Base-by-base conservation (phyloP, 2,797 vertebrate genomes). In the Rhabdophis nuchalis region DNA sequence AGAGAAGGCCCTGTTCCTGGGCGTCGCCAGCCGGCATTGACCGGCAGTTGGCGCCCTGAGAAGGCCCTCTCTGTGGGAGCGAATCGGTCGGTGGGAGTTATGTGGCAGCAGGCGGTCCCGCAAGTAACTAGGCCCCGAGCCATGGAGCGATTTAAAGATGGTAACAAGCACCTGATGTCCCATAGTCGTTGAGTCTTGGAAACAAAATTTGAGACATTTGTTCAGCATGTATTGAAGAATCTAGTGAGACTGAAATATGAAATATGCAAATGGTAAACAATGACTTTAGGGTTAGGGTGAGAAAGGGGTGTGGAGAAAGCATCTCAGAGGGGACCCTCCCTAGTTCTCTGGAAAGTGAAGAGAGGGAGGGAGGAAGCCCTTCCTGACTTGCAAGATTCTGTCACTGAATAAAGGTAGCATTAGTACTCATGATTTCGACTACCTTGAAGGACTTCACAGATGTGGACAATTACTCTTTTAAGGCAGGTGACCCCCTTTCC, bases 231-330 rank as follows among this genome's bases (percentile, higher is more conserved):
- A 94, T 92, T 95, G 95, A 87, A 94, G 95, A 96, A 95, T 94
- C 95, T 92, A 86, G 53, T 82, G 20, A 91, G 94, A 94, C 2
- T 94, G 95, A 95, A 97, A 96, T 87, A 89, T 85, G 93, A 90
- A 50, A 94, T 94, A 90, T 94, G 82, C 96, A 96, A 93, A 96
- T 94, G 93, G 92, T 91, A 96, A 95, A 95, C 96, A 93, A 91
- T 77, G 50, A 93, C 91, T 93, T 93, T 20, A 7, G 92, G 93
- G 46, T 50, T 50, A 50, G 46, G 46, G 46, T 50, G 16, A 72
- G 32, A 36, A 72, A 72, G 36, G 8, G 68, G 16, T n/a, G 7
- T 36, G n/a, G 68, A 72, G 64, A 72, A 72, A 72, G 16, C 68
- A 36, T 72, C 64, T 72, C 32, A 72, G 14, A 72, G 32, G n/a